Percentiles rank a stretch among this genome's conserved stretches.
These are phyloP conservation scores for Falco biarmicus DNA, from an alignment of 2,797 vertebrate species.

Conservation along the genomic window DNA sequence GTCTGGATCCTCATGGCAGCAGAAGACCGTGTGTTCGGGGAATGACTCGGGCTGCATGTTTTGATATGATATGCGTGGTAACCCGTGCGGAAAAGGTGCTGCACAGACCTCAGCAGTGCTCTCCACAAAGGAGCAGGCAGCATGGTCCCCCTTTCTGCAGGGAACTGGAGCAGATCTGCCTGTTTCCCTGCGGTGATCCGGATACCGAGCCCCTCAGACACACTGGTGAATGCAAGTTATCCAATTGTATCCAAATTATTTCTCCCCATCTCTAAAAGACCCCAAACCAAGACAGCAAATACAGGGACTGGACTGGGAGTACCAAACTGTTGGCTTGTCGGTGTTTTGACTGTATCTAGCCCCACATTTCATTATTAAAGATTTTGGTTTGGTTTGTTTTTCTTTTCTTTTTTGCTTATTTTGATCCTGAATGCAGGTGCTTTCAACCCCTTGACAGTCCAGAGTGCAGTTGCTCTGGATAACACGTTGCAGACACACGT, in stretches of 20 bases:
- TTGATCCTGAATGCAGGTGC: background rate
- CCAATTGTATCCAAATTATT: background rate
- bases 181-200: background rate
- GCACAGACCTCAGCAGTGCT: background rate
- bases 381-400: background rate
- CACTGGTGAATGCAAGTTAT: background rate
- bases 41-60: rapidly evolving
- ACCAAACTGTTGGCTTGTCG: background rate
- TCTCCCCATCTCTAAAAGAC: background rate
- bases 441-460: background rate
- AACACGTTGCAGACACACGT: background rate
- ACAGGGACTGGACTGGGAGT: background rate
- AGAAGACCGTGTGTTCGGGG: background rate
- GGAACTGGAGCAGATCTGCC: background rate
- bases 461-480: background rate
- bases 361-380: background rate
- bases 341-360: background rate
- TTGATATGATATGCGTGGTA: background rate
- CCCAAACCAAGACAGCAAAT: background rate
- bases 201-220: background rate
- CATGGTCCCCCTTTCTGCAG: background rate
- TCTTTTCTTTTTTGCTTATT: background rate
- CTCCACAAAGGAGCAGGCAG: background rate
- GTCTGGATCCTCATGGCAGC: background rate
- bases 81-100: background rate